Base-by-base conservation (phyloP, 1,140 invertebrate species). In the Zaprionus ornatus region DNA sequence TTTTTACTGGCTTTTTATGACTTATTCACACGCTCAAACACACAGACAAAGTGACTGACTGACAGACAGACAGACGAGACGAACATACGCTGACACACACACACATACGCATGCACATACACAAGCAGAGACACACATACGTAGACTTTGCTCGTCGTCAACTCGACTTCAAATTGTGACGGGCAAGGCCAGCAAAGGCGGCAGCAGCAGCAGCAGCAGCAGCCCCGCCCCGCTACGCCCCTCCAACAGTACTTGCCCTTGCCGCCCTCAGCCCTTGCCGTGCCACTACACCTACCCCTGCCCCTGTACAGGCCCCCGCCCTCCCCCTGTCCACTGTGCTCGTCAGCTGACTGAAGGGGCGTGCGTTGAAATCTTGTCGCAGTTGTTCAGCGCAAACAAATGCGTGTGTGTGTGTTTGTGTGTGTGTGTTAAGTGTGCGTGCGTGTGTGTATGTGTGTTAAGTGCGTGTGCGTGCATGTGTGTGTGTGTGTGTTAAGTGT, bases 1-100 rank as follows among this genome's bases (percentile, higher is more conserved):
- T 84, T 79, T 82, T 73, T 82, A 82, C 74, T 82, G 69, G 60
- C 64, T 70, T 79, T 76, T 83, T 80, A 81, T 76, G 77, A 72
- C 77, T 73, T 79, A 73, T 68, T 56, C 68, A 69, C 72, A 76
- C 71, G 70, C 67, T 52, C 74, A 79, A 48, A n/a, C 40, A 25
- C 52, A 50, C 55, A 52, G 21, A 61, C 54, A 62, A 60, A 73
- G 19, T 60, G 27, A 69, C 29, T 27, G 62, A 35, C 29, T 40
- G 29, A 62, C 27, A 29, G 2, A 56, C 37, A 42, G 19, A 60
- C 45, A 68, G 55, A 67, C 68, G 15, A 35, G 27, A 13, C 52
- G 57, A 56, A 75, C 48, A 61, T 48, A 48, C 42, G 21, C 15
- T 15, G 27, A 40, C 52, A 52, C n/a, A 59, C 48, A 70, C 64